Evolutionary conservation across 2,888 invertebrate genomes (phyloP).

Genomic region (Liodrosophila aerea): DNA sequence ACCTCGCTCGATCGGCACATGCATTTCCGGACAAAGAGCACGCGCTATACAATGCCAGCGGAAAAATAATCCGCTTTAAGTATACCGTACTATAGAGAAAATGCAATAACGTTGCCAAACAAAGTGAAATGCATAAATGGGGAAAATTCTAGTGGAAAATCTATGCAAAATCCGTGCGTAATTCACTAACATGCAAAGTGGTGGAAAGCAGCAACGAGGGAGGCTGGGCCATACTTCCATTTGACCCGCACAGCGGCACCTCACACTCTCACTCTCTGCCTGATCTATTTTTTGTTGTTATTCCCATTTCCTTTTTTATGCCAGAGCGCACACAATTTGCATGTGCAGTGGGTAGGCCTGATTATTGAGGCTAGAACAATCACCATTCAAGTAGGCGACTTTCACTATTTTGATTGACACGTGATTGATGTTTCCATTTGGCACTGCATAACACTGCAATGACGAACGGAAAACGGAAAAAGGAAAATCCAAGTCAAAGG

Average conservation of each 20-base stretch:
- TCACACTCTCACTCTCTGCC: constrained; percentile 7
- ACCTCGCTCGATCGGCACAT: too few species aligned
- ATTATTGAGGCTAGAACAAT: constrained; percentile 41
- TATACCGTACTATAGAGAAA: constrained; percentile 25
- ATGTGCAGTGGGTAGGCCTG: constrained; percentile 58
- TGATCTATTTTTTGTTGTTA: constrained; percentile 7
- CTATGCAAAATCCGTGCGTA: constrained; percentile 67
- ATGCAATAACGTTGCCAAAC: constrained; percentile 63
- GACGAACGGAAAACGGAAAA: constrained; percentile 13
- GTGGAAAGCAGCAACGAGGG: constrained; percentile 14
- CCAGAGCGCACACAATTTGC: constrained; percentile 67
- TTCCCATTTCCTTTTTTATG: constrained; percentile 52
- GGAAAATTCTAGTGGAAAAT: constrained; percentile 37
- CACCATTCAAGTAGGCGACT: constrained; percentile 64
- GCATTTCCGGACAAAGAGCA: constrained; percentile 59
- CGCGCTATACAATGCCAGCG: constrained; percentile 46
- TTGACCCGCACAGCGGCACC: constrained; percentile 71
- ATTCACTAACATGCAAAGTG: constrained; percentile 27
- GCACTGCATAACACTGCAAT: constrained; percentile 39
- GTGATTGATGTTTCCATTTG: constrained; percentile 80
- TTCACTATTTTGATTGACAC: constrained; percentile 75
- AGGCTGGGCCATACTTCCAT: constrained; percentile 26
- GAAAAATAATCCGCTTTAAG: constrained; percentile 80
- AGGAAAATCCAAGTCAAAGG: constrained; percentile 16
- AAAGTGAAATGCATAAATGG: constrained; percentile 29